A percentile compares a stretch with the other conserved stretches of the same genome.
phyloP scores from a whole-genome alignment of 2,113 vertebrate genomes.

The Solenodon paradoxus region DNA sequence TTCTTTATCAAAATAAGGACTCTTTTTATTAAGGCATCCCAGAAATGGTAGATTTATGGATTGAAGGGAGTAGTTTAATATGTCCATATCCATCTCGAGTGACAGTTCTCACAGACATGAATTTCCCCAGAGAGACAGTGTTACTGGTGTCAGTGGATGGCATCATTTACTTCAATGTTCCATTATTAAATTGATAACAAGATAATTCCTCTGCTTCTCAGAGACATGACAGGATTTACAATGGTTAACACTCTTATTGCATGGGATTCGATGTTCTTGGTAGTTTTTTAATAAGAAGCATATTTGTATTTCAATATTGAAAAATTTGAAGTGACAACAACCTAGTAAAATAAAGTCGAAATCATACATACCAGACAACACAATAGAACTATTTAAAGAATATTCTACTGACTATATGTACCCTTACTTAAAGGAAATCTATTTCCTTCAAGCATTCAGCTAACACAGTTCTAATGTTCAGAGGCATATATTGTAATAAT shows the following conservation, averaged over 20 bases:
- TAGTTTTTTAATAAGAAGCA: constrained; percentile 85
- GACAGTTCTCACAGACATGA: constrained; percentile 88
- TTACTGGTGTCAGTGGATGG: constrained; percentile 88
- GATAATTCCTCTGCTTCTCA: constrained; percentile 88
- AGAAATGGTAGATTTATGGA: constrained; percentile 84
- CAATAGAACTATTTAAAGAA: constrained; percentile 41
- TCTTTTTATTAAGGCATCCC: constrained; percentile 86
- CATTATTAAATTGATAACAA: constrained; percentile 95
- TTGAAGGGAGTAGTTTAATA: constrained; percentile 85
- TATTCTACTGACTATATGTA: background rate
- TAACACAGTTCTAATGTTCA: background rate
- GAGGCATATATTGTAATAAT: background rate
- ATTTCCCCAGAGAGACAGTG: constrained; percentile 92
- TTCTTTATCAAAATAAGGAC: constrained; percentile 87
- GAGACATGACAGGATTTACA: constrained; percentile 86
- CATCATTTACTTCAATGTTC: constrained; percentile 89
- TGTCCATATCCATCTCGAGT: constrained; percentile 87
- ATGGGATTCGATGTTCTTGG: constrained; percentile 82
- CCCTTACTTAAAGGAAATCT: constrained; percentile 32
- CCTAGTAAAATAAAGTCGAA: constrained; percentile 66
- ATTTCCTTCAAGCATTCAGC: background rate
- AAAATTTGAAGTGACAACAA: constrained; percentile 63
- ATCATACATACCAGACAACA: background rate
- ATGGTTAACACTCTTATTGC: constrained; percentile 86
- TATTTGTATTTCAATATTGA: constrained; percentile 81